Evolutionary conservation across 2,797 vertebrate species (phyloP).

Genomic region (Sparidentex hasta): DNA sequence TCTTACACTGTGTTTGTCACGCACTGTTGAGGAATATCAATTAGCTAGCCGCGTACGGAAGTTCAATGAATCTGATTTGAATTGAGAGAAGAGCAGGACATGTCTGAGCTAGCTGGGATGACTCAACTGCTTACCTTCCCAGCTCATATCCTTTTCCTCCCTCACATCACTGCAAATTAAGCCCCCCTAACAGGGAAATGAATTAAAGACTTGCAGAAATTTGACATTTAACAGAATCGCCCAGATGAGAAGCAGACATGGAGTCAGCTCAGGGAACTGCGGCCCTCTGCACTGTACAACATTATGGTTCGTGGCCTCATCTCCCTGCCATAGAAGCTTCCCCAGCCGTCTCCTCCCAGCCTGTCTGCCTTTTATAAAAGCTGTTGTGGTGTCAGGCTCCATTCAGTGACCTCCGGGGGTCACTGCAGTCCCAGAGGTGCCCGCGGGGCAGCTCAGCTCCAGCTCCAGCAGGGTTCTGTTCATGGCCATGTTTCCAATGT

Average conservation of each 20-base stretch:
- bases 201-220: slow-evolving; percentile 22
- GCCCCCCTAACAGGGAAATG: slow-evolving; percentile 18
- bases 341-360: slow-evolving; percentile 57
- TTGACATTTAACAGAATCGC: slow-evolving; percentile 30
- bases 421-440: slow-evolving; percentile 76
- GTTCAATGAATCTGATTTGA: slow-evolving; percentile 19
- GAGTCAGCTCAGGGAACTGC: slow-evolving; percentile 32
- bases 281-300: slow-evolving; percentile 52
- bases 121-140: slow-evolving; percentile 29
- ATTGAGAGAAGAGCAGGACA: slow-evolving; percentile 21
- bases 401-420: slow-evolving; percentile 73
- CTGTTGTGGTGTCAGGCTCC: slow-evolving; percentile 79
- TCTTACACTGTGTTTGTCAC: background rate
- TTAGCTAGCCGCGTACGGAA: background rate
- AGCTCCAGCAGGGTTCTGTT: slow-evolving; percentile 73
- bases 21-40: slow-evolving; percentile 24
- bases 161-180: slow-evolving; percentile 35
- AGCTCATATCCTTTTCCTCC: slow-evolving; percentile 13
- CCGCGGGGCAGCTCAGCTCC: slow-evolving; percentile 67
- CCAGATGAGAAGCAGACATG: slow-evolving; percentile 49
- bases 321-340: slow-evolving; percentile 51
- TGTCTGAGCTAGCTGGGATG: slow-evolving; percentile 37
- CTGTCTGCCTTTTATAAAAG: slow-evolving; percentile 81
- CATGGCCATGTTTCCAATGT: slow-evolving; percentile 77
- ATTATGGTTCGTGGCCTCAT: slow-evolving; percentile 59